Evolutionary conservation across 2,113 vertebrate species (phyloP).

Genomic region (Poecile atricapillus): DNA sequence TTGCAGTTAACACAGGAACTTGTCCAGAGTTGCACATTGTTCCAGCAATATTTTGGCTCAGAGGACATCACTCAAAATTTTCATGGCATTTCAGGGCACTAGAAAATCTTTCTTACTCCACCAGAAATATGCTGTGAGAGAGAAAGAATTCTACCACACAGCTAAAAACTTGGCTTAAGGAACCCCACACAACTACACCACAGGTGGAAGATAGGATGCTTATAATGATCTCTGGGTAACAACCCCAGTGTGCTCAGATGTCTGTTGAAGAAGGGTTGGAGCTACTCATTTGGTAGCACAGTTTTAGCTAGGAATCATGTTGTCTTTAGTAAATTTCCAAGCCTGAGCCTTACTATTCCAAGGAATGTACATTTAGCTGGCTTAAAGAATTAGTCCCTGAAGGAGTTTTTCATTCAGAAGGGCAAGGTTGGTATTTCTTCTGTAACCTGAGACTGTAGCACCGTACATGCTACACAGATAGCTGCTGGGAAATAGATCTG

Average conservation of each 20-base stretch:
- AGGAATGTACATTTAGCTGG: not conserved
- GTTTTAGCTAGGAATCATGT: not conserved
- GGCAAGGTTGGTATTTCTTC: not conserved
- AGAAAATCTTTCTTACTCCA: not conserved
- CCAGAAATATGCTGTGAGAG: not conserved
- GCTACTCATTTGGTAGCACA: not conserved
- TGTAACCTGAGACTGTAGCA: not conserved
- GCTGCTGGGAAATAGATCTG: not conserved
- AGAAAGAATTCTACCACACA: not conserved
- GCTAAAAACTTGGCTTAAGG: not conserved
- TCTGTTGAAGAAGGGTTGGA: not conserved
- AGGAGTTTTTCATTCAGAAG: not conserved
- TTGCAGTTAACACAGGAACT: not conserved
- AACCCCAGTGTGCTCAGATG: accelerated
- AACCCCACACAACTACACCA: not conserved
- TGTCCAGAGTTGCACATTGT: not conserved
- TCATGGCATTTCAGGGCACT: not conserved
- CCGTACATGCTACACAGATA: not conserved
- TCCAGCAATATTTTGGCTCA: not conserved
- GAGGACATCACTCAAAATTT: not conserved
- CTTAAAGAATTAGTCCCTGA: not conserved
- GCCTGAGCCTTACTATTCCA: not conserved
- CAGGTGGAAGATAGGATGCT: not conserved
- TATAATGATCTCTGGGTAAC: not conserved
- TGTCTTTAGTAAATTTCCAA: not conserved